Conservation (phyloP, 2,797 vertebrate genomes). For the Hozukius guyotensis region DNA sequence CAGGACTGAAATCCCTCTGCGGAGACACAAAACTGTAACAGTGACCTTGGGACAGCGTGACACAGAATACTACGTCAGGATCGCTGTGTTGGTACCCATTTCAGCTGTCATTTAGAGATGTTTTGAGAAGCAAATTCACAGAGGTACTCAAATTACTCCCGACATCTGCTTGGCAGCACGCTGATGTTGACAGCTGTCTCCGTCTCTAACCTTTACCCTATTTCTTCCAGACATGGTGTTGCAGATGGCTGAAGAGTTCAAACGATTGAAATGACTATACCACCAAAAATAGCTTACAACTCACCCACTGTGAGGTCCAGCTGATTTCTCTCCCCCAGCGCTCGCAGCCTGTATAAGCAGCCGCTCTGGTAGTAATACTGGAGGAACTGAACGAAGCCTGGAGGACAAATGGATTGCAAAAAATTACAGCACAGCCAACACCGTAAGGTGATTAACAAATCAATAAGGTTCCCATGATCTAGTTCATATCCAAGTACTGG, state of each 20-base stretch:
- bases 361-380: slow-evolving; percentile 99
- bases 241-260: slow-evolving; percentile 56
- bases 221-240: slow-evolving; percentile 36
- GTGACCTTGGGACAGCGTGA: slow-evolving; percentile 9
- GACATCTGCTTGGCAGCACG: slow-evolving; percentile 20
- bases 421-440: not conserved
- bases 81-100: not conserved
- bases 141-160: slow-evolving; percentile 3
- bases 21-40: slow-evolving; percentile 46
- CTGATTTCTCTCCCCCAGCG: slow-evolving; percentile 95
- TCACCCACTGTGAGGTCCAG: slow-evolving; percentile 98
- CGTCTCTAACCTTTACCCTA: slow-evolving; percentile 60
- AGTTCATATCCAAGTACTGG: not conserved
- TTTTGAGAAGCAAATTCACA: not conserved
- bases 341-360: slow-evolving; percentile 94
- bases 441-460: not conserved
- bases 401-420: not conserved
- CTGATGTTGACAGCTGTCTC: slow-evolving; percentile 35
- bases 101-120: not conserved
- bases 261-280: slow-evolving; percentile 44
- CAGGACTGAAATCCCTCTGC: slow-evolving; percentile 99
- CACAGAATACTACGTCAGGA: not conserved
- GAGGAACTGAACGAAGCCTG: slow-evolving; percentile 97
- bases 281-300: slow-evolving; percentile 71
- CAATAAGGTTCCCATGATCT: not conserved